Base-by-base conservation (phyloP, 2,888 invertebrate species). In the Aphidoletes aphidimyza region DNA sequence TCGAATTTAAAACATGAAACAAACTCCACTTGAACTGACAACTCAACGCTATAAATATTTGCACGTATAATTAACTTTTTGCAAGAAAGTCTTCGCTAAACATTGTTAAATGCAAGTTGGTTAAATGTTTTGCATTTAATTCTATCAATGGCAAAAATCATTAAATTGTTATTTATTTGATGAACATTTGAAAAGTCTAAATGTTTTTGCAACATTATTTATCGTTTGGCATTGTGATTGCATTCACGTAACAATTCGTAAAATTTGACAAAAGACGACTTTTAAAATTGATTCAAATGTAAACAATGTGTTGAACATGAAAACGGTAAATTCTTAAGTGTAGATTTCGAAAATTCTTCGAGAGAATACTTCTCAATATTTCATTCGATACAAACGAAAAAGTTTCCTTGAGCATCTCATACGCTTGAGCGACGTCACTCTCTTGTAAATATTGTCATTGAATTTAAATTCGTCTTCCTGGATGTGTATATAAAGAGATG, bases 361-460 rank as follows among this genome's bases (percentile, higher is more conserved):
- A n/a, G n/a, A n/a, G n/a, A n/a, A n/a, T n/a, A n/a, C n/a, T n/a
- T n/a, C n/a, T n/a, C n/a, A n/a, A n/a, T n/a, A n/a, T n/a, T n/a
- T n/a, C n/a, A n/a, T n/a, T n/a, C n/a, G n/a, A n/a, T n/a, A n/a
- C n/a, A n/a, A n/a, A n/a, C n/a, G n/a, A n/a, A n/a, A n/a, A n/a
- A n/a, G n/a, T n/a, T n/a, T n/a, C n/a, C n/a, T n/a, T n/a, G n/a
- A 22, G 26, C 26, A 2, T 47, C 47, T 47, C 19, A 11, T 47
- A 19, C n/a, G 47, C 19, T 11, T 47, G 3, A 54, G 26, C 69
- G 30, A 69, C 30, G 34, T 2, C 26, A 69, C 34, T 69, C n/a
- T n/a, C 14, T 69, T 30, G 69, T 30, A 69, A 69, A 69, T 30
- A 69, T 69, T 69, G 30, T 69, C 69, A 69, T 69, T 69, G 30